A percentile compares a stretch with the other conserved stretches of the same genome.
Conservation (phyloP, 2,113 vertebrate genomes). For the Equus quagga region DNA sequence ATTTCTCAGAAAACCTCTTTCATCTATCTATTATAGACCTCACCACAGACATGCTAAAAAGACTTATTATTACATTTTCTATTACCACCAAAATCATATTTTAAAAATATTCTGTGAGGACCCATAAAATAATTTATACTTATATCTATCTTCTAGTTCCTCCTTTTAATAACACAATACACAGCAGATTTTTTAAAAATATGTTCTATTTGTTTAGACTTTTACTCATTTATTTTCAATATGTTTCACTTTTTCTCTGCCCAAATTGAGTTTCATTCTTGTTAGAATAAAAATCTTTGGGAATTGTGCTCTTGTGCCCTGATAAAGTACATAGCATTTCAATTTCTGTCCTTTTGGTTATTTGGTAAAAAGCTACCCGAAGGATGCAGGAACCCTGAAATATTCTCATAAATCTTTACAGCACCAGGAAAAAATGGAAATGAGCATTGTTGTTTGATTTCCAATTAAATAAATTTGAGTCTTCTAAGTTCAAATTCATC, state of each 20-base stretch:
- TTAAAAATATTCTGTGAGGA: not conserved
- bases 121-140: not conserved
- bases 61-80: not conserved
- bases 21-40: not conserved
- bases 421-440: not conserved
- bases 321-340: not conserved
- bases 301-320: not conserved
- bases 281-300: not conserved
- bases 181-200: not conserved
- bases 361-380: not conserved
- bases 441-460: not conserved
- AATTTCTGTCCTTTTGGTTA: not conserved
- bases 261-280: constrained; percentile 6
- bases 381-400: not conserved
- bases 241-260: constrained; percentile 10
- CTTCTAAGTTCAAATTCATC: not conserved
- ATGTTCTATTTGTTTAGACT: not conserved
- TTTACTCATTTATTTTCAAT: not conserved
- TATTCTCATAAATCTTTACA: not conserved
- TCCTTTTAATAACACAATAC: not conserved
- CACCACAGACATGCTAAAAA: not conserved
- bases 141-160: not conserved
- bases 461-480: not conserved
- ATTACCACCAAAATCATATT: not conserved
- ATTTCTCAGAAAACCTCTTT: not conserved